These are phyloP conservation scores for Sebastes minor DNA, from an alignment of 2,797 vertebrate species.

Conservation along the genomic window DNA sequence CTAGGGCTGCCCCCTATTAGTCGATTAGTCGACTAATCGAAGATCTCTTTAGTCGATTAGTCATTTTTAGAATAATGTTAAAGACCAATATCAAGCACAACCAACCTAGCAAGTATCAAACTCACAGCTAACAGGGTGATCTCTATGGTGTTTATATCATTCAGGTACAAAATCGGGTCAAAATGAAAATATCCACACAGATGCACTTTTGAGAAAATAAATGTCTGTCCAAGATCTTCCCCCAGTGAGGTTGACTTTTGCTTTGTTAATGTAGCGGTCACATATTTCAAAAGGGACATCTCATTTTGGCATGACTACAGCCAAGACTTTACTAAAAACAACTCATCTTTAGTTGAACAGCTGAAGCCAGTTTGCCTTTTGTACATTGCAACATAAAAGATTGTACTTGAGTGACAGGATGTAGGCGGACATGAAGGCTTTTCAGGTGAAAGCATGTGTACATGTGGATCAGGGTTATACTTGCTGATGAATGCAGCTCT, in stretches of 20 bases:
- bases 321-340: background rate
- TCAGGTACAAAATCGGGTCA: background rate
- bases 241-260: background rate
- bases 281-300: background rate
- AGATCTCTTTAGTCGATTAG: no score
- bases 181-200: background rate
- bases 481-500: slow-evolving; percentile 61
- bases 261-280: no score
- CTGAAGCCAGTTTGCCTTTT: background rate
- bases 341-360: background rate
- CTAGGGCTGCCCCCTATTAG: background rate
- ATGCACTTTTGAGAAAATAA: background rate
- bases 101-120: background rate
- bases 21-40: no score
- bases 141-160: background rate
- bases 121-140: background rate
- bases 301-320: background rate
- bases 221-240: background rate
- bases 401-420: slow-evolving; percentile 8
- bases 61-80: background rate
- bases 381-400: slow-evolving; percentile 7
- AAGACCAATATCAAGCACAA: background rate
- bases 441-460: slow-evolving; percentile 34
- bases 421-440: slow-evolving; percentile 3
- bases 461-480: slow-evolving; percentile 23